Conservation (phyloP, 2,797 vertebrate species). For the Lateolabrax maculatus region DNA sequence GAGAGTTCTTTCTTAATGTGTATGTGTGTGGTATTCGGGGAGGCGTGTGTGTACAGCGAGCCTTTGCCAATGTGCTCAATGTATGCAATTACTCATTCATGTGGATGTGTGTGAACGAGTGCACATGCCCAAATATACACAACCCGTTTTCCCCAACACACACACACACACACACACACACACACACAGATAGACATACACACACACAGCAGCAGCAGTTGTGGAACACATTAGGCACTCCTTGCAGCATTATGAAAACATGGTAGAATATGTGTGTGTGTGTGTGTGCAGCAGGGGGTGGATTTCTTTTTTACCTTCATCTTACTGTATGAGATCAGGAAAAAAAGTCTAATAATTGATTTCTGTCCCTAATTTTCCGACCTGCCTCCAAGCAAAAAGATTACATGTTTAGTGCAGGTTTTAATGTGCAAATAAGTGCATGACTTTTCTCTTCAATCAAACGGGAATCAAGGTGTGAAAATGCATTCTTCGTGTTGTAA, state of each 20-base stretch:
- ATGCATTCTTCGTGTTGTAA: neutral
- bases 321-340: slow-evolving; percentile 20
- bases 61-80: slow-evolving; percentile 48
- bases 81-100: slow-evolving; percentile 55
- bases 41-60: slow-evolving; percentile 1
- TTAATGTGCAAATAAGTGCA: slow-evolving; percentile 12
- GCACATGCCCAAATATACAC: slow-evolving; percentile 37
- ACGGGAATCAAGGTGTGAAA: slow-evolving; percentile 34
- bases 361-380: slow-evolving; percentile 26
- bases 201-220: slow-evolving; percentile 23
- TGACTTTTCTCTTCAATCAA: slow-evolving; percentile 25
- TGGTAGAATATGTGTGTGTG: slow-evolving; percentile 2
- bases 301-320: slow-evolving; percentile 14
- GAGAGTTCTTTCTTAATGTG: slow-evolving; percentile 13
- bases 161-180: slow-evolving; percentile 14
- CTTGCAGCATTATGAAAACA: slow-evolving; percentile 44
- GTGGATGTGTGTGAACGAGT: slow-evolving; percentile 57
- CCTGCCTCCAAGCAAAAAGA: slow-evolving; percentile 25
- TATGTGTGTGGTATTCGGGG: slow-evolving; percentile 42
- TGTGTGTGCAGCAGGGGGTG: neutral
- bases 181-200: slow-evolving; percentile 1
- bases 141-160: neutral
- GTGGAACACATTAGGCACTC: slow-evolving; percentile 45
- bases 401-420: neutral
- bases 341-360: slow-evolving; percentile 18